Conservation (phyloP, 1,140 invertebrate genomes). For the Adelges cooleyi region DNA sequence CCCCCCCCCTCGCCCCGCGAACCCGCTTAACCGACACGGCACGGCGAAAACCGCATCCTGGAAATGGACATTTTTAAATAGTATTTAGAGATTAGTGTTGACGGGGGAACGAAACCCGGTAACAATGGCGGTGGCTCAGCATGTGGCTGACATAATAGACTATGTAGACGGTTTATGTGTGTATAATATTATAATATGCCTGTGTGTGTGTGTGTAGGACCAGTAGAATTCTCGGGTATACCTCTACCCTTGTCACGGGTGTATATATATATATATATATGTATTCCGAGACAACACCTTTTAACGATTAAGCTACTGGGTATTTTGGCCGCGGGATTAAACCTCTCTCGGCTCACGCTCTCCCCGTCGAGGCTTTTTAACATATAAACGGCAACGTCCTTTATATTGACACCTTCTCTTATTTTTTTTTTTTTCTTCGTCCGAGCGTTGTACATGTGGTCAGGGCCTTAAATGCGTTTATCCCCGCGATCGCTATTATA, state of each 20-base stretch:
- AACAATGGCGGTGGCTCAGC: constrained; percentile 25
- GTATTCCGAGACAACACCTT: constrained; percentile 25
- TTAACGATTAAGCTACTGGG: constrained; percentile 28
- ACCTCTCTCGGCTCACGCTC: background rate
- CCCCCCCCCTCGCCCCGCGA: too few relatives aligned
- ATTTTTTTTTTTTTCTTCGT: background rate
- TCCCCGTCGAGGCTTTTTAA: background rate
- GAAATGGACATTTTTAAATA: constrained; percentile 29
- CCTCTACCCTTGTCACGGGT: constrained; percentile 9
- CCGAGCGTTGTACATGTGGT: background rate
- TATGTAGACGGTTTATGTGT: background rate
- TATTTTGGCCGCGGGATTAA: constrained; percentile 19
- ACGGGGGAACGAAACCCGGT: constrained; percentile 25
- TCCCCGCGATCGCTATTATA: background rate
- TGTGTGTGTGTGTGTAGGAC: background rate
- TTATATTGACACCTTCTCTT: background rate
- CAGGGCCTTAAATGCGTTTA: background rate
- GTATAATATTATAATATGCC: background rate
- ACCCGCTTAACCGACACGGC: too few relatives aligned
- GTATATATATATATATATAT: background rate
- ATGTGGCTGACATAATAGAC: constrained; percentile 27
- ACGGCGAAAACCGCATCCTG: constrained; percentile 21
- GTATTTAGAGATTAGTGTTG: constrained; percentile 27
- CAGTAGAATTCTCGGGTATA: background rate
- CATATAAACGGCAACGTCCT: constrained; percentile 3